Conservation (phyloP, 2,888 invertebrate species). For the Andrena flavipes region DNA sequence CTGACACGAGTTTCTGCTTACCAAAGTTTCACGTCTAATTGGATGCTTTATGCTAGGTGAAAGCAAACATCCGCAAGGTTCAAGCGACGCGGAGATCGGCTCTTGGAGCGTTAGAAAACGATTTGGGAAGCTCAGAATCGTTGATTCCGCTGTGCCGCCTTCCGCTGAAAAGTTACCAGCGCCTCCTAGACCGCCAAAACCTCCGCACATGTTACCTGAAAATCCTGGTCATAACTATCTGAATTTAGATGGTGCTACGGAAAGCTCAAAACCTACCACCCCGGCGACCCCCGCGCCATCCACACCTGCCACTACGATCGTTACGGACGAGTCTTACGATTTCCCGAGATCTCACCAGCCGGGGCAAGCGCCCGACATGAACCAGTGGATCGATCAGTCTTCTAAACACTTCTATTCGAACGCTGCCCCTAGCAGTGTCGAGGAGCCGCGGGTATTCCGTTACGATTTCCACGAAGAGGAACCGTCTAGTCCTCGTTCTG, state of each 20-base stretch:
- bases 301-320: conserved; percentile 76
- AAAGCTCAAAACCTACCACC: conserved; percentile 82
- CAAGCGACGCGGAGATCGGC: conserved; percentile 86
- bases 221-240: conserved; percentile 85
- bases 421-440: conserved; percentile 86
- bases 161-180: conserved; percentile 85
- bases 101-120: conserved; percentile 87
- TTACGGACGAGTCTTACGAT: conserved; percentile 88
- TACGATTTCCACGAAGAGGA: conserved; percentile 86
- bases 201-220: conserved; percentile 86
- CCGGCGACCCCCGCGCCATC: conserved; percentile 81
- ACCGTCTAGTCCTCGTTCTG: conserved; percentile 86
- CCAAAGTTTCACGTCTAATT: background rate
- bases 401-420: conserved; percentile 87
- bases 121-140: conserved; percentile 86
- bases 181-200: conserved; percentile 92
- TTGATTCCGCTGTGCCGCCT: conserved; percentile 77
- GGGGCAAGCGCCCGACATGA: conserved; percentile 78
- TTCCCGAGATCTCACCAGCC: conserved; percentile 89
- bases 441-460: conserved; percentile 86
- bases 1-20: background rate
- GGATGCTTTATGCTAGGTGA: conserved; percentile 74
- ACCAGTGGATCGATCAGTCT: conserved; percentile 73
- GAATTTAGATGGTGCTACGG: conserved; percentile 84
- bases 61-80: conserved; percentile 86